A percentile compares a stretch with the other conserved stretches of the same genome.
phyloP scores from a whole-genome alignment of 2,888 invertebrate species.

The Synanthedon andrenaeformis region DNA sequence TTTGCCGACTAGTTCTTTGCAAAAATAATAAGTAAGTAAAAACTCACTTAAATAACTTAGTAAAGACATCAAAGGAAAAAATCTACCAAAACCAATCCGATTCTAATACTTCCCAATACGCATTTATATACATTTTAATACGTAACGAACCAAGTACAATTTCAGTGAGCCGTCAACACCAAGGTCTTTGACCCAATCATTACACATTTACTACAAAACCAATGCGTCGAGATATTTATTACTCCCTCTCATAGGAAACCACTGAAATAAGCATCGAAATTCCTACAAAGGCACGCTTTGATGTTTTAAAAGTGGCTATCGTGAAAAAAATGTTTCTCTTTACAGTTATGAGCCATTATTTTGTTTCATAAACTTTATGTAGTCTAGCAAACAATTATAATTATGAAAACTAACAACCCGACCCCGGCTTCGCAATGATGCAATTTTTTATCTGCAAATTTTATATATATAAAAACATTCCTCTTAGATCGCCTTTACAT shows the following conservation, averaged over 20 bases:
- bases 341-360: conserved; percentile 1
- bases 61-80: too few relatives aligned
- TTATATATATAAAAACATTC: too few relatives aligned
- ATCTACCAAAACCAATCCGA: conserved; percentile 6
- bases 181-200: background rate
- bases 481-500: too few relatives aligned
- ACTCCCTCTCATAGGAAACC: conserved; percentile 5
- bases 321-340: background rate
- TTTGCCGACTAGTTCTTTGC: too few relatives aligned
- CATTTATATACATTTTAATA: background rate
- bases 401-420: too few relatives aligned
- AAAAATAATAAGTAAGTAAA: too few relatives aligned
- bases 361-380: too few relatives aligned
- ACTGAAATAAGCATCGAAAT: background rate
- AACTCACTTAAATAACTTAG: too few relatives aligned
- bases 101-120: background rate
- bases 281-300: background rate
- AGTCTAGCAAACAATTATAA: too few relatives aligned
- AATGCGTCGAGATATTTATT: conserved; percentile 15
- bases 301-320: background rate
- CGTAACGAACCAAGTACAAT: background rate
- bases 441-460: too few relatives aligned
- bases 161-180: background rate
- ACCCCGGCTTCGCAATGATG: too few relatives aligned
- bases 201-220: conserved; percentile 2